Conservation (phyloP, 2,113 vertebrate genomes). For the Dromiciops gliroides region DNA sequence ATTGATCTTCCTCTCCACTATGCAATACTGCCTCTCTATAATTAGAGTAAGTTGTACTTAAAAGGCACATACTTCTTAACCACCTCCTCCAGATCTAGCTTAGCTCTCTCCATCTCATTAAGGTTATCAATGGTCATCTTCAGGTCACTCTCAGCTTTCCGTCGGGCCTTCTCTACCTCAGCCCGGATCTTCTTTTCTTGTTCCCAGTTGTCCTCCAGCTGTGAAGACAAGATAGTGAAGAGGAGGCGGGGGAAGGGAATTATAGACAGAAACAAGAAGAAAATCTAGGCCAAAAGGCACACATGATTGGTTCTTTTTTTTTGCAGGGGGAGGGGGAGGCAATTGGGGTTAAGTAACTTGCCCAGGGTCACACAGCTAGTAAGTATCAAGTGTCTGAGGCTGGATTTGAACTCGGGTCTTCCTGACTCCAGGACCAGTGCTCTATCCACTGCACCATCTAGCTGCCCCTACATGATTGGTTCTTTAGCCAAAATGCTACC, state of each 20-base stretch:
- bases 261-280: not conserved
- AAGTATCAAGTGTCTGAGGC: too few species aligned
- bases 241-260: not conserved
- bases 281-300: not conserved
- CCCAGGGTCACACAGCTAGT: too few species aligned
- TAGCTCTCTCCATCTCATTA: slow-evolving; percentile 81
- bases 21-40: not conserved
- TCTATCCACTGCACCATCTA: too few species aligned
- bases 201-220: slow-evolving; percentile 83
- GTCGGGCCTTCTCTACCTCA: slow-evolving; percentile 82
- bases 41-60: not conserved
- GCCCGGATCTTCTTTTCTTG: slow-evolving; percentile 84
- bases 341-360: too few species aligned
- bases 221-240: slow-evolving; percentile 47
- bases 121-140: slow-evolving; percentile 83
- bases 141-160: slow-evolving; percentile 83
- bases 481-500: not conserved
- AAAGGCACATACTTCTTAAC: slow-evolving; percentile 79
- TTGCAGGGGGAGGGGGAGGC: too few species aligned
- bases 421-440: too few species aligned
- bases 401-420: too few species aligned
- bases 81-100: slow-evolving; percentile 83
- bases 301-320: not conserved
- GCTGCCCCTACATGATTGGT: too few species aligned
- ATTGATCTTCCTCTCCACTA: not conserved